These are phyloP conservation scores for Psittacula echo DNA, from an alignment of 2,797 vertebrate species.

Conservation along the genomic window DNA sequence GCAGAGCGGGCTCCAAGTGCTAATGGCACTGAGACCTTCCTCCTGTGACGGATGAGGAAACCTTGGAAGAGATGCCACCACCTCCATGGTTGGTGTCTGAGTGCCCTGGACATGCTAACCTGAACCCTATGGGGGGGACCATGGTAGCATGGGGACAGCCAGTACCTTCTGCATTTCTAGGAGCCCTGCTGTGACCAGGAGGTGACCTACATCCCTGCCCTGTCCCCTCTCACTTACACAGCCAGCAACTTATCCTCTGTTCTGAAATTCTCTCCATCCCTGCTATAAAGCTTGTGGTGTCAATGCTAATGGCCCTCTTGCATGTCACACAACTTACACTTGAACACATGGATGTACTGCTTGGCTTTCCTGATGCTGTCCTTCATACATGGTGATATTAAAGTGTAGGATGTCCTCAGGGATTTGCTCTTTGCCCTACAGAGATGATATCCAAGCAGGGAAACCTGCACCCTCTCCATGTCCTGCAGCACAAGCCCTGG, in stretches of 20 bases:
- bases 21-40: neutral
- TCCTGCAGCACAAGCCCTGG: neutral
- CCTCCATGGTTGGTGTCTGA: rapidly evolving
- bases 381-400: rapidly evolving
- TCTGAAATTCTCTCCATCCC: neutral
- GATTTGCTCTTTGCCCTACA: neutral
- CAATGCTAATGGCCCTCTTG: neutral
- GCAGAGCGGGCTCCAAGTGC: rapidly evolving
- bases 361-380: neutral
- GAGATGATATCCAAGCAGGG: neutral
- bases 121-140: neutral
- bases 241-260: neutral
- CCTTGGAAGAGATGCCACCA: neutral
- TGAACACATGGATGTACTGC: rapidly evolving
- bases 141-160: rapidly evolving
- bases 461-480: rapidly evolving
- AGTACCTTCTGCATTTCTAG: rapidly evolving
- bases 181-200: rapidly evolving
- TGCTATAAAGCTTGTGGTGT: rapidly evolving
- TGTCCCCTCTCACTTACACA: neutral
- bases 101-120: neutral
- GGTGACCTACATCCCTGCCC: neutral
- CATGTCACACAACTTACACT: neutral
- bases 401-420: neutral
- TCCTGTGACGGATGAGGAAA: neutral